Conservation (phyloP, 2,113 vertebrate genomes). For the Uropsilus gracilis region DNA sequence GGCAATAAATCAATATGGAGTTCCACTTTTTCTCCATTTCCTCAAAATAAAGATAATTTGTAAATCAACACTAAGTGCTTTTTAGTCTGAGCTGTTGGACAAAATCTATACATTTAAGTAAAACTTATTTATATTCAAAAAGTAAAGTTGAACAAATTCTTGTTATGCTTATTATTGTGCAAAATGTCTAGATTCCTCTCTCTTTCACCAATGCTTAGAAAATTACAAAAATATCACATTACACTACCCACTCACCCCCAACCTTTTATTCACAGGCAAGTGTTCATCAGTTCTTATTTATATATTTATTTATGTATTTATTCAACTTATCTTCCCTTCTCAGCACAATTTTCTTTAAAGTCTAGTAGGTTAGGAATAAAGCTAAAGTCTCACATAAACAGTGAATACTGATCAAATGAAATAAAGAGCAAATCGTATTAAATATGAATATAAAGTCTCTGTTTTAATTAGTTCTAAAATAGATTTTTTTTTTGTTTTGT, state of each 20-base stretch:
- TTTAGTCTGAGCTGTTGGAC: background rate
- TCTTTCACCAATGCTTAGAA: background rate
- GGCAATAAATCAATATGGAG: background rate
- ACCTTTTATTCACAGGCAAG: background rate
- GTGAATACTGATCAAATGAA: background rate
- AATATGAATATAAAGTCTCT: constrained; percentile 11
- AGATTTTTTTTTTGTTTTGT: background rate
- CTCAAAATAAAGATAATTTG: background rate
- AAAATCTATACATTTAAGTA: background rate
- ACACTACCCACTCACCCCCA: accelerated
- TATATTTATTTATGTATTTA: constrained; percentile 46
- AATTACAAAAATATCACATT: background rate
- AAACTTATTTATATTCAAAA: background rate
- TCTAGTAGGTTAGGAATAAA: background rate
- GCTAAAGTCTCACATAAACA: background rate
- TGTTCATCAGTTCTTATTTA: background rate
- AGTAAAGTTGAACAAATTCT: background rate
- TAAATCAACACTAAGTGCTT: background rate
- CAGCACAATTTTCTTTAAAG: background rate
- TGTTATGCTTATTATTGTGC: background rate
- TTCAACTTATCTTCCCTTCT: background rate
- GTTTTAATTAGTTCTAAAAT: constrained; percentile 51
- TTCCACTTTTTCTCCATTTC: accelerated
- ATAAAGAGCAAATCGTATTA: constrained; percentile 21
- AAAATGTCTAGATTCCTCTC: background rate